These are phyloP conservation scores for Drosophila truncata DNA, from an alignment of 1,140 invertebrate species.

Conservation along the genomic window DNA sequence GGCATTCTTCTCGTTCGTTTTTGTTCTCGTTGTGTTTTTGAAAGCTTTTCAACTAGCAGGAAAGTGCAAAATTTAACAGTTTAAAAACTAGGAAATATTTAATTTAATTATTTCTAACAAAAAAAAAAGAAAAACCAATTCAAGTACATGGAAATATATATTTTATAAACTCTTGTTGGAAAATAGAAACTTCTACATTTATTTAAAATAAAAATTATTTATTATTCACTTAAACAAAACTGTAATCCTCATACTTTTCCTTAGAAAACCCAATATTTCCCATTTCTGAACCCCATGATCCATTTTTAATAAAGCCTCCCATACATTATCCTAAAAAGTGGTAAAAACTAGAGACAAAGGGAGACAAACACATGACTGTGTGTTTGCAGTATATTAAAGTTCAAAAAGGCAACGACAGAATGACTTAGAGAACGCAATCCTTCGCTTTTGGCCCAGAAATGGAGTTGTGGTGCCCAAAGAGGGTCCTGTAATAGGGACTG, in stretches of 20 bases:
- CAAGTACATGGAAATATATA: background rate
- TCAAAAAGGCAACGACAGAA: constrained; percentile 66
- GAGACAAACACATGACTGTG: constrained; percentile 39
- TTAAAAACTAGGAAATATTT: background rate
- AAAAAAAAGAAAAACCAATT: background rate
- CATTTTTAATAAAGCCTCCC: background rate
- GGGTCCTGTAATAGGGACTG: constrained; percentile 18
- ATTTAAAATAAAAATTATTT: too few species aligned
- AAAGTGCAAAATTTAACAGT: too few species aligned
- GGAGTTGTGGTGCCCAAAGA: constrained; percentile 1
- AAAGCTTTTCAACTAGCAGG: too few species aligned
- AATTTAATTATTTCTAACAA: background rate
- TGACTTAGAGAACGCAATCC: constrained; percentile 54
- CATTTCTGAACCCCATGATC: background rate
- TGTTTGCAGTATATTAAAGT: constrained; percentile 59
- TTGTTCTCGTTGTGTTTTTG: background rate
- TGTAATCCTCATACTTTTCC: too few species aligned
- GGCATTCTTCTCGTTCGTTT: background rate
- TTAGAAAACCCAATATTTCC: background rate
- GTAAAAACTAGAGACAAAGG: constrained; percentile 1
- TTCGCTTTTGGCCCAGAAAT: constrained; percentile 4
- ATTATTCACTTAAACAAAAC: background rate
- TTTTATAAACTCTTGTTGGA: background rate
- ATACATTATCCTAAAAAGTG: background rate
- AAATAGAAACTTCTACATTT: background rate